Evolutionary conservation across 2,888 invertebrate genomes (phyloP).

Genomic region (Euzophera pinguis): DNA sequence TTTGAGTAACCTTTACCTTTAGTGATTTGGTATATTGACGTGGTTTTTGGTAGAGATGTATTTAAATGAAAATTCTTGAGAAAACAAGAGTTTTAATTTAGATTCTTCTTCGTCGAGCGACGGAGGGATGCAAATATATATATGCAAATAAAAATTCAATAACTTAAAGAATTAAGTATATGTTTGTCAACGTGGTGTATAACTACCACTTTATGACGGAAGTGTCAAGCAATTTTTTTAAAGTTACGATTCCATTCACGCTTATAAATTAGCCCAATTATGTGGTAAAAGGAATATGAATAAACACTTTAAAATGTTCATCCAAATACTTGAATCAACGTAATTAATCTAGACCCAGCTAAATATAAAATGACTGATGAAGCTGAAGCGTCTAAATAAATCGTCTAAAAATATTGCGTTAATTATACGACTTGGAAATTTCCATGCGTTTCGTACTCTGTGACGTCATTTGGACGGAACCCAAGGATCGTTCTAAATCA

Average conservation of each 20-base stretch:
- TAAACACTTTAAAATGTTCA: background rate
- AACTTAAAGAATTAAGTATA: no score
- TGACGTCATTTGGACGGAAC: conserved; percentile 1
- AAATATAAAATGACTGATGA: conserved; percentile 7
- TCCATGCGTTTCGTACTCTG: background rate
- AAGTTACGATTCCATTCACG: no score
- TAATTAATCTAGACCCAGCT: conserved; percentile 4
- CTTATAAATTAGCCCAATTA: no score
- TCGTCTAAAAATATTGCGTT: conserved; percentile 9
- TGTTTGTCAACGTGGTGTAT: no score
- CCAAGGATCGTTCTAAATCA: conserved; percentile 18
- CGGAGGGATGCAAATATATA: no score
- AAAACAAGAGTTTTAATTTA: no score
- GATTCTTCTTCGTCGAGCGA: no score
- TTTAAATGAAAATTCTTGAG: no score
- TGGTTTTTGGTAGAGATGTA: background rate
- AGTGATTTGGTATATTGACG: background rate
- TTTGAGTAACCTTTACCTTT: conserved; percentile 1
- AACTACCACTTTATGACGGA: no score
- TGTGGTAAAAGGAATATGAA: no score
- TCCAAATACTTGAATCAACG: background rate
- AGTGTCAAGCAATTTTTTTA: no score
- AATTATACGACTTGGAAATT: conserved; percentile 1
- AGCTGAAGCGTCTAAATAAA: conserved; percentile 2
- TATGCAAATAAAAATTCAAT: no score